Conservation (phyloP, 2,888 invertebrate genomes). For the Netelia inedita region DNA sequence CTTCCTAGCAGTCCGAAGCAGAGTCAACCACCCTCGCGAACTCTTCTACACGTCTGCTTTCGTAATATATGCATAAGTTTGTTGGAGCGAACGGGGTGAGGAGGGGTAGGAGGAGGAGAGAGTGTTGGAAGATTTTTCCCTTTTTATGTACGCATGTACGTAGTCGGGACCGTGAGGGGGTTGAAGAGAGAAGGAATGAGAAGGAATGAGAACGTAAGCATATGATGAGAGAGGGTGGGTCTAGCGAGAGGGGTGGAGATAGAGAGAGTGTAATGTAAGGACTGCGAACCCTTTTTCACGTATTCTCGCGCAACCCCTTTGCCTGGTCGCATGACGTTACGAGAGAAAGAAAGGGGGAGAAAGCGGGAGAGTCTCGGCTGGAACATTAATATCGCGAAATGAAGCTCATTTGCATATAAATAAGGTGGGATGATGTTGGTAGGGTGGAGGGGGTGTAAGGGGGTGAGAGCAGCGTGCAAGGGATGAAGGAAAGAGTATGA, state of each 20-base stretch:
- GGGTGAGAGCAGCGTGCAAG: conserved; percentile 52
- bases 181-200: conserved; percentile 26
- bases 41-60: neutral
- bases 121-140: conserved; percentile 9
- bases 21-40: conserved; percentile 39
- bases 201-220: conserved; percentile 78
- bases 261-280: conserved; percentile 64
- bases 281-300: conserved; percentile 82
- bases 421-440: conserved; percentile 87
- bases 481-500: conserved; percentile 78
- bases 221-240: conserved; percentile 74
- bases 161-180: conserved; percentile 28
- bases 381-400: conserved; percentile 95
- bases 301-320: conserved; percentile 76
- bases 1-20: too few relatives aligned
- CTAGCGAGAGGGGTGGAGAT: conserved; percentile 60
- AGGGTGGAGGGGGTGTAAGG: conserved; percentile 74
- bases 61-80: conserved; percentile 53
- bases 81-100: conserved; percentile 8
- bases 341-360: conserved; percentile 62
- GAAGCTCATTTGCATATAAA: conserved; percentile 97
- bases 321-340: conserved; percentile 63
- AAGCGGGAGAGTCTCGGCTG: conserved; percentile 76
- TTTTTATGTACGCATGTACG: conserved; percentile 2
- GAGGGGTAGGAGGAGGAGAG: neutral